Evolutionary conservation across 2,797 vertebrate species (phyloP), one percentile per base, ranked within the genome.

Genomic region (Rhyacichthys aspro): DNA sequence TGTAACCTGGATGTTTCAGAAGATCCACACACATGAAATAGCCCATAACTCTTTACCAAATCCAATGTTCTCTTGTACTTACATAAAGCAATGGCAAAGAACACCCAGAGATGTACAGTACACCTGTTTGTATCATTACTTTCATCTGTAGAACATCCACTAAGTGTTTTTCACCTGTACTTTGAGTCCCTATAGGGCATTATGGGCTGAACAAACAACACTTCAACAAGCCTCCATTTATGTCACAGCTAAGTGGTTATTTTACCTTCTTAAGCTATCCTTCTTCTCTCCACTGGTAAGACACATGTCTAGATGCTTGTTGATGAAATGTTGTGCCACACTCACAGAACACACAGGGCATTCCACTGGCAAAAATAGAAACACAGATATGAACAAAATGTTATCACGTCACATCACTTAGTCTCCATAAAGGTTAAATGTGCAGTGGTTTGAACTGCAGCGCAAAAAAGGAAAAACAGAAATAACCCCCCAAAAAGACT

Each of bases 231-330:
- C 4, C 1, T 52, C 32, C 9, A 41, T 34, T 34, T 36, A 16
- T 59, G 43, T 56, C 19, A 38, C 43, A 10, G 42, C n/a, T 55
- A 39, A 17, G 18, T 41, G 36, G 14, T 7, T 59, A 17, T 49
- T 63, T 84, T 79, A 98, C 96, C 95, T 97, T 58, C 96, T 87
- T 17, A 99, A 89, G 81, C 95, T 93, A 19, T 96, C 96, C 69
- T 94, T 97, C 86, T 98, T 99, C 78, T 95, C 93, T 1, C 87
- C 95, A 3, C 94, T 92, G 48, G 28, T 78, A 55, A 98, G 89
- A 81, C 96, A 99, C 15, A 73, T 83, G 64, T 99, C 98, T 69
- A 99, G 85, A 70, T 98, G 96, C 47, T 93, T 94, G 86, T 99
- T 98, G 77, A 98, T 95, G 1, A 93, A 93, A 5, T 92, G 85